These are phyloP conservation scores for Creontiades dilutus DNA, from an alignment of 2,888 invertebrate genomes.

Conservation along the genomic window DNA sequence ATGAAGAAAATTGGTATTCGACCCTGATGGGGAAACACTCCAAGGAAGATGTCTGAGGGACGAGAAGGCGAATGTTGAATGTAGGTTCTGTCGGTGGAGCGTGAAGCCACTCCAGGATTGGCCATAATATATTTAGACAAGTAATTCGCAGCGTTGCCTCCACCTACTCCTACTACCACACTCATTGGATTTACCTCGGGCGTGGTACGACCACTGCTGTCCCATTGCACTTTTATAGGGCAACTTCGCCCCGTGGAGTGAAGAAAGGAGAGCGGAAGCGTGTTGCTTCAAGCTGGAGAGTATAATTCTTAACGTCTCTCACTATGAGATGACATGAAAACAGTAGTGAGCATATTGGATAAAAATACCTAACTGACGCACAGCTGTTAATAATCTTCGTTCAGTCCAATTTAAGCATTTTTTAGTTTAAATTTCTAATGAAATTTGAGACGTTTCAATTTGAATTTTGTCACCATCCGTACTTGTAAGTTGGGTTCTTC, in stretches of 20 bases:
- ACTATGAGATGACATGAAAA: no score
- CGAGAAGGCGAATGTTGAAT: not conserved
- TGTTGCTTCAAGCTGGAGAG: not conserved
- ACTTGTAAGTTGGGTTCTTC: no score
- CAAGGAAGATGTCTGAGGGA: not conserved
- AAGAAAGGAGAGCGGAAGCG: not conserved
- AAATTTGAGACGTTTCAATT: no score
- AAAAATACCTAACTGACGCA: no score
- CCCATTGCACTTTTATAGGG: slow-evolving; percentile 14
- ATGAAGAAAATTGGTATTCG: not conserved
- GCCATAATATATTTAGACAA: slow-evolving; percentile 68
- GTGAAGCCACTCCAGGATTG: slow-evolving; percentile 53
- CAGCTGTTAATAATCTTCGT: no score
- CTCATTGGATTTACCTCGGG: not conserved
- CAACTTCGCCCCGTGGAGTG: not conserved
- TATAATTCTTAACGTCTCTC: no score
- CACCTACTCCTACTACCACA: not conserved
- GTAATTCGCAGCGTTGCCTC: slow-evolving; percentile 57
- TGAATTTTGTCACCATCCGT: no score
- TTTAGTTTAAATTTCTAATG: no score
- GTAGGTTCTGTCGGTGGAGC: slow-evolving; percentile 21
- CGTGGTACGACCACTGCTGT: slow-evolving; percentile 19
- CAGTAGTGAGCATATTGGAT: no score
- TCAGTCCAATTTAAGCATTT: no score
- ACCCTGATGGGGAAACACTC: not conserved